Conservation (phyloP, 1,140 invertebrate species). For the Mizuhopecten yessoensis region DNA sequence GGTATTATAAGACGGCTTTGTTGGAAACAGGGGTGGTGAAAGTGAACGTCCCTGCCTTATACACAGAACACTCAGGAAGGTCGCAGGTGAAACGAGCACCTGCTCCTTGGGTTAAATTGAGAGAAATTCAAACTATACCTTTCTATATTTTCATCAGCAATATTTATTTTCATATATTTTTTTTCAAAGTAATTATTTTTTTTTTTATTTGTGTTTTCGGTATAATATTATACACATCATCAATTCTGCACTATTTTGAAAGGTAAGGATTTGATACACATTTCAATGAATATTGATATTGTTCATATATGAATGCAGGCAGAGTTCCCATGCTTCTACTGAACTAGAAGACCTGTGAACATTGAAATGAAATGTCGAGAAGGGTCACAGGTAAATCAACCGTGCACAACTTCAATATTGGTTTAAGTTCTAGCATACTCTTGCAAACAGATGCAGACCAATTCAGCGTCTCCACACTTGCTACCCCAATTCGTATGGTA, state of each 20-base stretch:
- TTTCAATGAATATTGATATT: slow-evolving; percentile 31
- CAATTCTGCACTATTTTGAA: slow-evolving; percentile 31
- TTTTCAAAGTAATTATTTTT: neutral
- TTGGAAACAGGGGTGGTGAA: slow-evolving; percentile 32
- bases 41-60: neutral
- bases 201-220: neutral
- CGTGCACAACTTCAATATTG: neutral
- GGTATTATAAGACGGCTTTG: slow-evolving; percentile 30
- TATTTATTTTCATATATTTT: slow-evolving; percentile 17
- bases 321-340: slow-evolving; percentile 23
- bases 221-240: neutral
- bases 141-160: slow-evolving; percentile 29
- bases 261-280: slow-evolving; percentile 24
- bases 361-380: slow-evolving; percentile 21
- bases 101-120: neutral
- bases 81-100: slow-evolving; percentile 11
- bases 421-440: neutral
- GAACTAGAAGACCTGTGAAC: neutral
- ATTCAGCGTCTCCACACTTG: too few relatives aligned
- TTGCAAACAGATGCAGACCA: too few relatives aligned
- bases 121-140: slow-evolving; percentile 26
- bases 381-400: neutral
- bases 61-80: neutral
- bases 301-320: neutral
- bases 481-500: too few relatives aligned